Percentiles rank a stretch among this genome's conserved stretches.
Conservation (phyloP, 2,888 invertebrate species). For the Schizotus pectinicornis region DNA sequence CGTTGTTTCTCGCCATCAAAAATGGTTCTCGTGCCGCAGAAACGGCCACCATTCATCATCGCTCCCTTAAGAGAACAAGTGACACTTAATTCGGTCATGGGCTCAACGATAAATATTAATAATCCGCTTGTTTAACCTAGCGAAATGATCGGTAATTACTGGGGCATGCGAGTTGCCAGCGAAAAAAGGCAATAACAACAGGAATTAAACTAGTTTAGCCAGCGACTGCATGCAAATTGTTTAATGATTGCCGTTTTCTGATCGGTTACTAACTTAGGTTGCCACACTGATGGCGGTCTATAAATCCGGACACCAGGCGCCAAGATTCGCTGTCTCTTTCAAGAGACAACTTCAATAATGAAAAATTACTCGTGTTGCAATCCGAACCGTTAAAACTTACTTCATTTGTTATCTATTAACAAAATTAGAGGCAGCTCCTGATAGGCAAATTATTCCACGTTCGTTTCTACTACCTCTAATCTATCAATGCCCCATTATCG, state of each 20-base stretch:
- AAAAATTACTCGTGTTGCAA: too few relatives aligned
- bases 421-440: too few relatives aligned
- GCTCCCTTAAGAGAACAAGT: conserved; percentile 20
- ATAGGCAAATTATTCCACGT: too few relatives aligned
- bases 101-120: conserved; percentile 9
- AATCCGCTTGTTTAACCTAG: conserved; percentile 11
- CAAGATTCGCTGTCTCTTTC: too few relatives aligned
- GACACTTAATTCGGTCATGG: conserved; percentile 27
- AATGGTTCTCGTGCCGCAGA: conserved; percentile 49
- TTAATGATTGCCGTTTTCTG: conserved; percentile 29
- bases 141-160: conserved; percentile 18
- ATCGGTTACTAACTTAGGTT: conserved; percentile 13
- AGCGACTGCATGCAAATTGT: conserved; percentile 27
- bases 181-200: conserved; percentile 26
- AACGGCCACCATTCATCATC: conserved; percentile 31
- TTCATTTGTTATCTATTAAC: too few relatives aligned
- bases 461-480: too few relatives aligned
- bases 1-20: conserved; percentile 48
- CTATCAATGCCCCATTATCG: neutral
- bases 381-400: too few relatives aligned
- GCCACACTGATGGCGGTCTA: too few relatives aligned
- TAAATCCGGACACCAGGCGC: too few relatives aligned
- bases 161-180: neutral
- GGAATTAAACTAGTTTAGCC: conserved; percentile 27
- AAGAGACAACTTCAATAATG: too few relatives aligned